Conservation (phyloP, 2,113 vertebrate species). For the Sula dactylatra region DNA sequence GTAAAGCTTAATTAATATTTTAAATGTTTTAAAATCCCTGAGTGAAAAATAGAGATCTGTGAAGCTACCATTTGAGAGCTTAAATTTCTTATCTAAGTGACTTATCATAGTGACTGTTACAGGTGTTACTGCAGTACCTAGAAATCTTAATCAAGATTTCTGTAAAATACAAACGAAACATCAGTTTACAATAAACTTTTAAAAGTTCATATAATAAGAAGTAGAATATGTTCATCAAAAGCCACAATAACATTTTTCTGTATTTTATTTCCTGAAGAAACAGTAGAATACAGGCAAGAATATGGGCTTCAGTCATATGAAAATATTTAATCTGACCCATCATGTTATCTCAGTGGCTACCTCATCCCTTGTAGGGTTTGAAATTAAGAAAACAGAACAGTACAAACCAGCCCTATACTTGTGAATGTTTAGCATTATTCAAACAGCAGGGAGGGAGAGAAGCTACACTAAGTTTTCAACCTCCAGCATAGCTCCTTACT, state of each 20-base stretch:
- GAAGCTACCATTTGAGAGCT: not conserved
- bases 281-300: not conserved
- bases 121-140: not conserved
- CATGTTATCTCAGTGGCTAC: not conserved
- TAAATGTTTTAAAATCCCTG: not conserved
- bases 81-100: not conserved
- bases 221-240: not conserved
- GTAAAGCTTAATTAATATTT: not conserved
- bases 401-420: not conserved
- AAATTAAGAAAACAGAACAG: not conserved
- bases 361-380: not conserved
- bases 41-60: not conserved
- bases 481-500: not conserved
- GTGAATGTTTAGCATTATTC: not conserved
- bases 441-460: not conserved
- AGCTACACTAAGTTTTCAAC: not conserved
- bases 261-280: not conserved
- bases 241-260: not conserved
- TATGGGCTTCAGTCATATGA: not conserved
- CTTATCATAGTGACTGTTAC: not conserved
- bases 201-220: not conserved
- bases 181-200: not conserved
- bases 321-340: not conserved
- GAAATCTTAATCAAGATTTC: not conserved
- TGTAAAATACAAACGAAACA: not conserved